These are phyloP conservation scores for Calypte anna DNA, from an alignment of 2,113 vertebrate genomes.

Conservation along the genomic window DNA sequence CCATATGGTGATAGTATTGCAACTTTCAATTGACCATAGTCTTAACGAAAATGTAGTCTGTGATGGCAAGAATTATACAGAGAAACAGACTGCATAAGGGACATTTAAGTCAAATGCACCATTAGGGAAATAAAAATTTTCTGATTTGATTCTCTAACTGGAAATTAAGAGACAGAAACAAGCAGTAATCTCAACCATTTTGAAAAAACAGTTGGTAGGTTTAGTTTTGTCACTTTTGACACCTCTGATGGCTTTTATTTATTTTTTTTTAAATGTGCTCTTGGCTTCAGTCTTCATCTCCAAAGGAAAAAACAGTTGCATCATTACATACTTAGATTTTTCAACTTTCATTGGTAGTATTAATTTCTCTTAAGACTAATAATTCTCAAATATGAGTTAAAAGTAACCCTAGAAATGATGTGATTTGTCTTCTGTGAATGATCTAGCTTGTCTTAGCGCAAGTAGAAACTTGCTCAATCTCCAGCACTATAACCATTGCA, in stretches of 20 bases:
- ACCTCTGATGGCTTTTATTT: background rate
- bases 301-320: background rate
- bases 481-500: background rate
- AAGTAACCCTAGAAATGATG: background rate
- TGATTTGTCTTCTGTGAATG: background rate
- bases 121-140: background rate
- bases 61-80: background rate
- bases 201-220: background rate
- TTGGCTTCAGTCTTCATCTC: background rate
- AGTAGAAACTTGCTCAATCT: background rate
- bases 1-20: background rate
- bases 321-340: background rate
- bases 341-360: background rate
- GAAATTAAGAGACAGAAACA: background rate
- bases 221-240: background rate
- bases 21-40: background rate
- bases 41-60: background rate
- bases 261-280: background rate
- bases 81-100: background rate
- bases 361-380: background rate
- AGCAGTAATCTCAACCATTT: background rate
- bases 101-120: background rate
- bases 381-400: background rate
- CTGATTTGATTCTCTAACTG: background rate
- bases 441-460: background rate